These are phyloP conservation scores for Cydia fagiglandana DNA, from an alignment of 1,140 invertebrate species.

Conservation along the genomic window DNA sequence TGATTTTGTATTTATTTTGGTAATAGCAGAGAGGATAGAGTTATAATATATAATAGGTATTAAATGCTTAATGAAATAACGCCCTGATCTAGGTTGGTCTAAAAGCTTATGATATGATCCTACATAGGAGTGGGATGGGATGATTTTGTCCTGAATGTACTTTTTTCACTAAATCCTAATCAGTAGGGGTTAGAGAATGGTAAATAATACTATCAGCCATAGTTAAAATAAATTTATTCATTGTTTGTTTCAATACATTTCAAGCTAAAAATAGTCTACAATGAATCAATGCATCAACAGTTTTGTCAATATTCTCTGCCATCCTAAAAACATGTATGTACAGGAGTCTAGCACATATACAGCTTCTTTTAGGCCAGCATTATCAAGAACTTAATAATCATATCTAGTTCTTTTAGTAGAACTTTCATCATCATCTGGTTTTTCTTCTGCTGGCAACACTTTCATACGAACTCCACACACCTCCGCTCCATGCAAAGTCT, in stretches of 20 bases:
- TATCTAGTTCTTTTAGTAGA: constrained; percentile 53
- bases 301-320: neutral
- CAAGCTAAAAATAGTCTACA: neutral
- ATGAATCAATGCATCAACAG: neutral
- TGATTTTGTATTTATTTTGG: too few relatives aligned
- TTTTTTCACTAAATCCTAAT: too few relatives aligned
- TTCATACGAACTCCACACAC: constrained; percentile 65
- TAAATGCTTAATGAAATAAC: too few relatives aligned
- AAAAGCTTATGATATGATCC: too few relatives aligned
- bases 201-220: neutral
- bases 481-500: constrained; percentile 60
- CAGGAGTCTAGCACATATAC: neutral
- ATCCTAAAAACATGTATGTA: neutral
- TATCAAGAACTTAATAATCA: constrained; percentile 28
- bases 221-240: constrained; percentile 3
- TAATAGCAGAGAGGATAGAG: too few relatives aligned
- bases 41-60: too few relatives aligned
- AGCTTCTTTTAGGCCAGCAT: neutral
- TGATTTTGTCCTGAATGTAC: too few relatives aligned
- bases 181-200: neutral
- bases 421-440: constrained; percentile 59
- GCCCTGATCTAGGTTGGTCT: too few relatives aligned
- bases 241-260: neutral
- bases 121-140: too few relatives aligned
- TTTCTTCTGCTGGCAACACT: constrained; percentile 58